A percentile compares a stretch with the other conserved stretches of the same genome.
Conservation (phyloP, 2,888 invertebrate genomes). For the Xanthostigma xanthostigma region DNA sequence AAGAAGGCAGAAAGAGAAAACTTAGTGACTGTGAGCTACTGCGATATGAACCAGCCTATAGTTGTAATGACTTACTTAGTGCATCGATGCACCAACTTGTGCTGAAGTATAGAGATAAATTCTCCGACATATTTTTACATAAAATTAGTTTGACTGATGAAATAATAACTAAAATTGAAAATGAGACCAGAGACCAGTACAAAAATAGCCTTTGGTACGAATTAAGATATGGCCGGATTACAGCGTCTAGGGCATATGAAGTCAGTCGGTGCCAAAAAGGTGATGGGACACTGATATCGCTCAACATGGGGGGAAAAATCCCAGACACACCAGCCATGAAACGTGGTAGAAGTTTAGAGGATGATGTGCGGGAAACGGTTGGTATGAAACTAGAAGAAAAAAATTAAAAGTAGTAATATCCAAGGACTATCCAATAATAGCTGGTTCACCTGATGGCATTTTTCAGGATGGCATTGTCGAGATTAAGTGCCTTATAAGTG, state of each 20-base stretch:
- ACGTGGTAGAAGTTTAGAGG: conserved; percentile 8
- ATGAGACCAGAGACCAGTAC: conserved; percentile 10
- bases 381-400: conserved; percentile 3
- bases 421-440: conserved; percentile 6
- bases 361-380: conserved; percentile 2
- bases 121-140: conserved; percentile 1
- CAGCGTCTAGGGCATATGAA: conserved; percentile 2
- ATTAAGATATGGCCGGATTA: conserved; percentile 6
- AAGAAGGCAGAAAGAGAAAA: conserved; percentile 11
- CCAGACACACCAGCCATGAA: conserved; percentile 8
- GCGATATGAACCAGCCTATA: conserved; percentile 10
- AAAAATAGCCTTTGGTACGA: conserved; percentile 8
- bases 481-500: conserved; percentile 11
- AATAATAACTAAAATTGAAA: conserved; percentile 9
- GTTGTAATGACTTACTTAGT: not conserved
- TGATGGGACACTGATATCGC: conserved; percentile 3
- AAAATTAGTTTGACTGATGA: conserved; percentile 5
- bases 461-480: conserved; percentile 9
- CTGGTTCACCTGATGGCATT: conserved; percentile 11
- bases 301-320: conserved; percentile 5
- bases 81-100: conserved; percentile 8
- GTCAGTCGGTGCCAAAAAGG: conserved; percentile 1
- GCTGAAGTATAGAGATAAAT: conserved; percentile 4
- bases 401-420: conserved; percentile 8
- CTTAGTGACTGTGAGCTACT: conserved; percentile 11